These are phyloP conservation scores for Heliornis fulica DNA, from an alignment of 2,113 vertebrate species.

Conservation along the genomic window DNA sequence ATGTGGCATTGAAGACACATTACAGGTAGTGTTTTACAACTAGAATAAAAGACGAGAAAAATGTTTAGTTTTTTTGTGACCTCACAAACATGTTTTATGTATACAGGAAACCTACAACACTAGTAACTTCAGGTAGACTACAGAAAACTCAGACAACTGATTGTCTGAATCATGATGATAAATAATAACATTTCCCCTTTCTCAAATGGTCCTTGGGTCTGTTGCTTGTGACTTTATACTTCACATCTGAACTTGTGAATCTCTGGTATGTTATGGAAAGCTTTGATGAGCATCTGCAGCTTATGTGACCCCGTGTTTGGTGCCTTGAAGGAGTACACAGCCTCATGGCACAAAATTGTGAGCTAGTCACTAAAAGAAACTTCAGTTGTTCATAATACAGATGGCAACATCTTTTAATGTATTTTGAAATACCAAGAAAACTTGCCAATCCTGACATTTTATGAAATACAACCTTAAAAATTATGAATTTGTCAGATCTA, in stretches of 20 bases:
- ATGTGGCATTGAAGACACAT: neutral
- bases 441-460: neutral
- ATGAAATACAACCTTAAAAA: neutral
- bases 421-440: neutral
- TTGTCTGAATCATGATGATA: neutral
- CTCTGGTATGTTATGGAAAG: neutral
- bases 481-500: neutral
- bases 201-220: neutral
- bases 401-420: neutral
- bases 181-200: neutral
- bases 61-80: neutral
- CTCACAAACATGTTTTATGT: neutral
- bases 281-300: neutral
- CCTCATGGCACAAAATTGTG: fast-evolving
- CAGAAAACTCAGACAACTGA: neutral
- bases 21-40: neutral
- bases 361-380: neutral
- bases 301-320: neutral
- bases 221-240: neutral
- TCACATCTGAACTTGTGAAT: neutral
- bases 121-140: neutral
- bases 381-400: neutral
- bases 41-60: neutral
- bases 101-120: fast-evolving
- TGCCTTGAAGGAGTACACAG: neutral